phyloP scores from a whole-genome alignment of 2,888 invertebrate genomes.

The Drosophila paramelanica region DNA sequence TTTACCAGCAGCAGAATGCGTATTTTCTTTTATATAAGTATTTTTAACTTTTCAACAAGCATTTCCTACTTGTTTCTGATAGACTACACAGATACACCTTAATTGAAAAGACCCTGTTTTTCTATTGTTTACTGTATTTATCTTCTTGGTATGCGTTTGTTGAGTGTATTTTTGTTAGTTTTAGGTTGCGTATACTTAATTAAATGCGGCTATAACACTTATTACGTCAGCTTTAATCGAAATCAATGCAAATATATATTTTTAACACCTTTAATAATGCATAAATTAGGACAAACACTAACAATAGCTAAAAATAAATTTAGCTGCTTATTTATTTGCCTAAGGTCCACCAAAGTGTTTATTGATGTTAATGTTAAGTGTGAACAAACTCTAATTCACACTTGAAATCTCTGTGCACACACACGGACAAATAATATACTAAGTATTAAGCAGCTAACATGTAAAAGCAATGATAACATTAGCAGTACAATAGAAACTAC shows the following conservation, averaged over 20 bases:
- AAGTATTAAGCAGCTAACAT: slow-evolving; percentile 34
- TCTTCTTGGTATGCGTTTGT: neutral
- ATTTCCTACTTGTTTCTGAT: neutral
- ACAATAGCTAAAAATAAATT: slow-evolving; percentile 3
- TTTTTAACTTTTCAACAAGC: neutral
- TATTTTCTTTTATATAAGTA: neutral
- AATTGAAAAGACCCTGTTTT: neutral
- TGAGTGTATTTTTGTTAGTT: neutral
- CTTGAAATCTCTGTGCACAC: slow-evolving; percentile 31
- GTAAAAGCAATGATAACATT: slow-evolving; percentile 48
- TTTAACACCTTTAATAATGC: neutral
- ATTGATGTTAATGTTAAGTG: slow-evolving; percentile 71
- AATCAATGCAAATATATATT: neutral
- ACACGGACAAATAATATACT: slow-evolving; percentile 18
- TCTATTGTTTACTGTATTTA: too few species aligned
- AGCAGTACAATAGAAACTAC: slow-evolving; percentile 29
- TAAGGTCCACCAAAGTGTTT: slow-evolving; percentile 34
- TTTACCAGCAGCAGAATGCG: neutral
- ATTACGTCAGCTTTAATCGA: neutral
- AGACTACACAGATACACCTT: neutral
- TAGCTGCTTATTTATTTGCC: neutral
- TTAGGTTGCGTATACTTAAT: neutral
- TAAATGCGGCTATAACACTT: neutral
- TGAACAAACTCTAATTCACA: slow-evolving; percentile 68
- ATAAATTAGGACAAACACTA: slow-evolving; percentile 23